Conservation (phyloP, 2,113 vertebrate species). For the Dryoscopus gambensis region DNA sequence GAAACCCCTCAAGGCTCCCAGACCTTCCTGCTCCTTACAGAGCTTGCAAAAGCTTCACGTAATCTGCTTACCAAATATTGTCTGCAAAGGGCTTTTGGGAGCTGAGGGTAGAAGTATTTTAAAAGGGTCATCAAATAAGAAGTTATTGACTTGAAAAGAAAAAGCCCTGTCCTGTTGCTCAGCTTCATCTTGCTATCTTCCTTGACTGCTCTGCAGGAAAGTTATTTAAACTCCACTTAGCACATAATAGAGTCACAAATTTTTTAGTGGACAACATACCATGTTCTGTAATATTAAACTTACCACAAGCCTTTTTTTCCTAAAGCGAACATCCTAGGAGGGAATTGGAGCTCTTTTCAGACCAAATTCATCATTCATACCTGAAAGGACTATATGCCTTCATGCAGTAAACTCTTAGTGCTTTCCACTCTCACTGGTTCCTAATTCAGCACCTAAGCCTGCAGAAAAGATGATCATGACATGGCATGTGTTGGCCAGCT, state of each 20-base stretch:
- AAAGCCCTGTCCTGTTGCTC: not conserved
- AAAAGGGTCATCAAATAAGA: not conserved
- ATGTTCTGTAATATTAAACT: not conserved
- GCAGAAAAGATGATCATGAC: not conserved
- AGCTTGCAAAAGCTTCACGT: not conserved
- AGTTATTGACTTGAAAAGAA: not conserved
- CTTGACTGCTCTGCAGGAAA: not conserved
- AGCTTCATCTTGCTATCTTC: not conserved
- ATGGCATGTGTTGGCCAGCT: not conserved
- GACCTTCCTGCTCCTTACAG: not conserved
- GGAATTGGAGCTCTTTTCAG: not conserved
- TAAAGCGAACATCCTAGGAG: not conserved
- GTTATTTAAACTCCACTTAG: not conserved
- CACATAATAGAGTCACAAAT: not conserved
- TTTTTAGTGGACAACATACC: not conserved
- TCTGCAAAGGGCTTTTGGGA: not conserved
- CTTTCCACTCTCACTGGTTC: not conserved
- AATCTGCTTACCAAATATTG: not conserved
- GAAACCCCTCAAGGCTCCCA: not conserved
- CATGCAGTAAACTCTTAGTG: not conserved
- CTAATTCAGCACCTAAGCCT: not conserved
- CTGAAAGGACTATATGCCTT: not conserved
- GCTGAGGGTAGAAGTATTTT: not conserved
- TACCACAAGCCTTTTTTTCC: not conserved
- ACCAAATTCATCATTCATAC: not conserved